phyloP scores from a whole-genome alignment of 2,797 vertebrate species.

The Xenopus petersii region DNA sequence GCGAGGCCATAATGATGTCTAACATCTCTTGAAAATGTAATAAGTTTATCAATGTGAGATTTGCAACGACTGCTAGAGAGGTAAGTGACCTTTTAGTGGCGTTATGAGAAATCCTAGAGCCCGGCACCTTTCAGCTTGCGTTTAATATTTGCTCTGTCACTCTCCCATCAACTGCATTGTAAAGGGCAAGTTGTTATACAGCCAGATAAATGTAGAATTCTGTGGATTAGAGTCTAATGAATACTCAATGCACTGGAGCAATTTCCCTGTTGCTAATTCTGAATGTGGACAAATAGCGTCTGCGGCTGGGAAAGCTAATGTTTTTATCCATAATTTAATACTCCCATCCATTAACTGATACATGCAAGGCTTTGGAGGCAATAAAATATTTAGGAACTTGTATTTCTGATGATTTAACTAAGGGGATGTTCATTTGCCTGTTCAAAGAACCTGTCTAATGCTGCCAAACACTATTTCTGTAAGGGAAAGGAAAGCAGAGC shows the following conservation, averaged over 20 bases:
- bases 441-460: too few species aligned
- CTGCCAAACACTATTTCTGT: too few species aligned
- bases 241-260: background rate
- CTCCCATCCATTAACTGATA: too few species aligned
- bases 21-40: slow-evolving; percentile 10
- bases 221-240: background rate
- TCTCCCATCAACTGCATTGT: slow-evolving; percentile 5
- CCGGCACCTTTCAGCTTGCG: slow-evolving; percentile 1
- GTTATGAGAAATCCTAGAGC: background rate
- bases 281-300: background rate
- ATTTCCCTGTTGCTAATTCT: background rate
- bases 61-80: slow-evolving; percentile 7
- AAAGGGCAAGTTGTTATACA: background rate
- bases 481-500: too few species aligned
- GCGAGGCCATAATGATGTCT: background rate
- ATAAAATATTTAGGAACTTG: too few species aligned
- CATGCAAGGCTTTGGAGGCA: too few species aligned
- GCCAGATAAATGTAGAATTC: background rate
- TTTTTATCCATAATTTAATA: too few species aligned
- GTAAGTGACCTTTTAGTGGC: slow-evolving; percentile 20
- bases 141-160: slow-evolving; percentile 33
- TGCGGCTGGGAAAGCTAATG: too few species aligned
- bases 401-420: too few species aligned
- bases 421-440: too few species aligned
- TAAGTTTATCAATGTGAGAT: slow-evolving; percentile 15